phyloP scores from a whole-genome alignment of 2,888 invertebrate genomes.

The Deilephila elpenor region DNA sequence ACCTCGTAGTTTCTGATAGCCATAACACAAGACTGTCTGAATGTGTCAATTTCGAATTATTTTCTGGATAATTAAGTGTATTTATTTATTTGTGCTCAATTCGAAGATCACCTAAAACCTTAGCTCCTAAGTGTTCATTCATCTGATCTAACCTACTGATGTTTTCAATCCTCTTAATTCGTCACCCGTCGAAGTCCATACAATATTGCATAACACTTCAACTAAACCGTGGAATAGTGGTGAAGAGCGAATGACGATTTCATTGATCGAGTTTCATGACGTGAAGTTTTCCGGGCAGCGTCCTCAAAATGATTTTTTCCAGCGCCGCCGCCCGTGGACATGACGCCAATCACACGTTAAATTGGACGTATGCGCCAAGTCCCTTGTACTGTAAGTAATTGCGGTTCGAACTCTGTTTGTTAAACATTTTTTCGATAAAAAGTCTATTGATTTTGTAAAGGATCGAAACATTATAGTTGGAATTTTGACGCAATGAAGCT shows the following conservation, averaged over 20 bases:
- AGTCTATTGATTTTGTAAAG: background rate
- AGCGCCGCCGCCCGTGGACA: background rate
- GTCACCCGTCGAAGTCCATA: no score
- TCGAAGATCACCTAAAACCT: no score
- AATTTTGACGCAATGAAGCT: background rate
- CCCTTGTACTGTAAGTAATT: background rate
- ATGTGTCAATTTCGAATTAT: no score
- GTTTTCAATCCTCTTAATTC: no score
- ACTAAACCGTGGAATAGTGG: background rate
- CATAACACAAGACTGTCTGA: no score
- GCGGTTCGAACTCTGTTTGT: background rate
- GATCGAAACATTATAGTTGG: background rate
- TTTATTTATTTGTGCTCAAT: no score
- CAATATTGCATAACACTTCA: background rate
- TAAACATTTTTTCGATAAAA: constrained; percentile 3
- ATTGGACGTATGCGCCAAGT: background rate
- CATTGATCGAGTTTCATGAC: background rate
- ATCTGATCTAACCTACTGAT: no score
- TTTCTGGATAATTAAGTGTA: no score
- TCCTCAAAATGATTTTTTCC: background rate
- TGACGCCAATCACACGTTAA: constrained; percentile 2
- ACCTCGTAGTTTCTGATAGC: no score
- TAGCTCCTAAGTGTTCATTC: no score
- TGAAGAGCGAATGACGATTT: background rate
- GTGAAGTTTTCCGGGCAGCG: background rate